Percentiles rank a stretch among this genome's conserved stretches.
These are phyloP conservation scores for Neoascia interrupta DNA, from an alignment of 2,888 invertebrate species.

Conservation along the genomic window DNA sequence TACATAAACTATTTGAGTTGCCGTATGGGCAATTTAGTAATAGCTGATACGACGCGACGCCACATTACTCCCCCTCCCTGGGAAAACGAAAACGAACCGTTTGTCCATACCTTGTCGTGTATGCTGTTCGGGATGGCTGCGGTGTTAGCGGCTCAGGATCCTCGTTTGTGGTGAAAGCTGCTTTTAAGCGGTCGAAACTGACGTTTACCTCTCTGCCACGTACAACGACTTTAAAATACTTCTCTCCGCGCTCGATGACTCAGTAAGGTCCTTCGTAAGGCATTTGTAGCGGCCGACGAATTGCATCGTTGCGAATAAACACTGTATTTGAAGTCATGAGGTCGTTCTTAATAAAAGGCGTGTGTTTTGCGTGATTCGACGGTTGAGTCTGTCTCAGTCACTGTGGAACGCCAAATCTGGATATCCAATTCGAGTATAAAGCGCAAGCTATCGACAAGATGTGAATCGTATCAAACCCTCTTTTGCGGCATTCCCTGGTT, in stretches of 20 bases:
- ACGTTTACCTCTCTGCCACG: not conserved
- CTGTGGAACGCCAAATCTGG: no score
- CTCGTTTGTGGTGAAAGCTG: no score
- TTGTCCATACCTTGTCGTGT: no score
- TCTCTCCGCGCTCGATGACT: not conserved
- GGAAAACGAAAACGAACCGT: no score
- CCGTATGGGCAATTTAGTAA: no score
- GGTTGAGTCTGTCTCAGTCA: not conserved
- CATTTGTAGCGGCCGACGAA: not conserved
- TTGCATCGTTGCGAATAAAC: not conserved
- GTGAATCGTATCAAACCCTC: not conserved
- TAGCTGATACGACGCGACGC: no score
- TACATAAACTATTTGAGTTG: no score
- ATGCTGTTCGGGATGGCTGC: no score
- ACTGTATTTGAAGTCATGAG: not conserved
- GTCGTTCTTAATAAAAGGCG: not conserved
- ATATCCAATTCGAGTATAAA: no score
- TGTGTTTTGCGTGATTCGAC: not conserved
- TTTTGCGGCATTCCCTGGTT: not conserved
- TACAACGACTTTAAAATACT: not conserved
- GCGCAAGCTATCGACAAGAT: not conserved
- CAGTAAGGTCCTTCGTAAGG: constrained; percentile 1
- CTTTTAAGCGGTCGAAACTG: constrained; percentile 7
- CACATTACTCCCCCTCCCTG: no score
- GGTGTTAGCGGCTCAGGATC: no score